Evolutionary conservation across 2,797 vertebrate species (phyloP).

Genomic region (Simalia tracyae): DNA sequence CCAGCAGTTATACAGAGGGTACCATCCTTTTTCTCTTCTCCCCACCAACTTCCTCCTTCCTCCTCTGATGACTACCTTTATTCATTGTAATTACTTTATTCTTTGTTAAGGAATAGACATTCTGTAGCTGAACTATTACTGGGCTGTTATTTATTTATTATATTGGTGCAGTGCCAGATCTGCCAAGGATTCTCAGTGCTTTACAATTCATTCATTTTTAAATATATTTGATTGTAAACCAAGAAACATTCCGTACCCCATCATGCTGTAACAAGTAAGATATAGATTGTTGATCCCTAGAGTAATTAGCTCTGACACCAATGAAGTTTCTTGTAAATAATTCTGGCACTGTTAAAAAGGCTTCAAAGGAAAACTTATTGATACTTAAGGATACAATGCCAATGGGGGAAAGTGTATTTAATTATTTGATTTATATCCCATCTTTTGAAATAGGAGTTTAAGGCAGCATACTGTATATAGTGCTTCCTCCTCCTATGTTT

Average conservation of each 20-base stretch:
- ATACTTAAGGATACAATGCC: neutral
- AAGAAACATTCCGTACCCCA: constrained; percentile 23
- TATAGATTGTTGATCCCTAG: constrained; percentile 39
- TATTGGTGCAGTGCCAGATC: neutral
- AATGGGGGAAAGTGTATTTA: neutral
- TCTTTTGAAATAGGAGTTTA: neutral
- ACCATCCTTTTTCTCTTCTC: neutral
- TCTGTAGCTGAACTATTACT: constrained; percentile 46
- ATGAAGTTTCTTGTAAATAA: neutral
- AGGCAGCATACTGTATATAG: neutral
- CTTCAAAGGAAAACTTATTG: neutral
- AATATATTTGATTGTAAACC: constrained; percentile 26
- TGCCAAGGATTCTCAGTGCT: neutral
- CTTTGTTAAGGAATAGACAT: constrained; percentile 59
- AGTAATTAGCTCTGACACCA: neutral
- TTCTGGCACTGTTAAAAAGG: neutral
- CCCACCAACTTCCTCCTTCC: constrained; percentile 1
- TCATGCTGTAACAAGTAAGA: neutral
- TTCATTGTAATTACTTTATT: constrained; percentile 60
- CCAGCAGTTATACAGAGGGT: constrained; percentile 49
- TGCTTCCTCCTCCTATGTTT: neutral
- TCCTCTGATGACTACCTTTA: constrained; percentile 48
- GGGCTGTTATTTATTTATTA: neutral
- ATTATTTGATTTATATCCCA: neutral
- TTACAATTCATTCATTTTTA: neutral